A percentile compares a stretch with the other conserved stretches of the same genome.
phyloP scores from a whole-genome alignment of 2,797 vertebrate genomes.

The Artibeus jamaicensis region DNA sequence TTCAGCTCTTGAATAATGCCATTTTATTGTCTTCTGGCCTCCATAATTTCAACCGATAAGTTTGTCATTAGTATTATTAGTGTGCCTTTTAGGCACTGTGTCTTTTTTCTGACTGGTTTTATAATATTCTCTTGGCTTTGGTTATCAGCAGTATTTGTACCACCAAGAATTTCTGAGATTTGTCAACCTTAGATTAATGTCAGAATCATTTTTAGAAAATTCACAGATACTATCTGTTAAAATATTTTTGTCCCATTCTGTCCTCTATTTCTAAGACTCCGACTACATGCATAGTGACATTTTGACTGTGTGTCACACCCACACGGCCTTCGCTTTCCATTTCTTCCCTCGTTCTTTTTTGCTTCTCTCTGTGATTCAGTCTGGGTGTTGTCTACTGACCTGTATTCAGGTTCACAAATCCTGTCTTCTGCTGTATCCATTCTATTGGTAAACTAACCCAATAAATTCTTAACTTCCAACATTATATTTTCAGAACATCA shows the following conservation, averaged over 20 bases:
- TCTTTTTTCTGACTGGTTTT: neutral
- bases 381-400: neutral
- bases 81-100: neutral
- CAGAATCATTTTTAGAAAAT: neutral
- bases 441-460: neutral
- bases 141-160: conserved; percentile 3
- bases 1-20: neutral
- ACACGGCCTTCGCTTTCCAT: neutral
- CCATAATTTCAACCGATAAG: neutral
- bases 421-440: neutral
- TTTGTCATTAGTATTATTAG: neutral
- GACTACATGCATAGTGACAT: neutral
- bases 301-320: neutral
- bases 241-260: neutral
- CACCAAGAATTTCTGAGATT: neutral
- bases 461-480: neutral
- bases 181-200: neutral
- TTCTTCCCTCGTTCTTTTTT: neutral
- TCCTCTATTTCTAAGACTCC: neutral
- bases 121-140: neutral
- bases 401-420: neutral
- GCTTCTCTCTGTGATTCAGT: neutral
- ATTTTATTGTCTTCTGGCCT: neutral
- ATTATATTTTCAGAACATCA: neutral
- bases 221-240: neutral